Evolutionary conservation across 1,140 invertebrate species (phyloP), one percentile per base, ranked within the genome.

Genomic region (Stegodyphus mimosarum): DNA sequence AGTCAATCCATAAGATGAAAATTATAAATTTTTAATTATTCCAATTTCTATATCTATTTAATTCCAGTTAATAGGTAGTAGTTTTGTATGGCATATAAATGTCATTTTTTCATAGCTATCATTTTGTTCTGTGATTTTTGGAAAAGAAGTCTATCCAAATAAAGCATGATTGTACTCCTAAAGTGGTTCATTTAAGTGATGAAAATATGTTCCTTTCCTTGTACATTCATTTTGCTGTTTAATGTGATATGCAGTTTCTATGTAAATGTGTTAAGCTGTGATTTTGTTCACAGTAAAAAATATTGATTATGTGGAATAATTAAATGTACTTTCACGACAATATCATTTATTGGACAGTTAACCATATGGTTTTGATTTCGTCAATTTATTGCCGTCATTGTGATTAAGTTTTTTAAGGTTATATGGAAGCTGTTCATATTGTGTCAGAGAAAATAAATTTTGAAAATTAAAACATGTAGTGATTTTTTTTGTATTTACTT

Each of bases 381-480:
- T 70, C 72, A 49, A 66, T 83, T 72, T 84, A 84, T 84, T 49
- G 73, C 81, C 76, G 63, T 84, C 33, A 63, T 73, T 84, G 81
- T 84, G 66, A 84, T 84, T 84, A 49, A 51, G 79, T 84, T 84
- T 76, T 84, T 66, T 84, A 84, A 67, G 81, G 81, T 84, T 67
- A 81, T 73, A 84, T 84, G 81, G 81, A 84, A 84, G 81, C 73
- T 84, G 66, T 84, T 84, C 81, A 76, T 75, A 66, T 75, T 84
- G 81, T 84, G 81, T 84, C 81, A 84, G 81, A 84, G 81, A 63
- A 63, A 84, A 84, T 84, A 84, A 84, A 84, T 84, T 84, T 84
- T 84, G 71, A 84, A 84, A 84, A 75, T 52, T 84, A 84, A n/a
- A 60, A 60, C 33, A 33, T 33, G 33, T 33, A 33, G 33, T 33